Base-by-base conservation (phyloP, 37 sponge, comb jelly and placozoan species). In the Aplysina aerophoba region DNA sequence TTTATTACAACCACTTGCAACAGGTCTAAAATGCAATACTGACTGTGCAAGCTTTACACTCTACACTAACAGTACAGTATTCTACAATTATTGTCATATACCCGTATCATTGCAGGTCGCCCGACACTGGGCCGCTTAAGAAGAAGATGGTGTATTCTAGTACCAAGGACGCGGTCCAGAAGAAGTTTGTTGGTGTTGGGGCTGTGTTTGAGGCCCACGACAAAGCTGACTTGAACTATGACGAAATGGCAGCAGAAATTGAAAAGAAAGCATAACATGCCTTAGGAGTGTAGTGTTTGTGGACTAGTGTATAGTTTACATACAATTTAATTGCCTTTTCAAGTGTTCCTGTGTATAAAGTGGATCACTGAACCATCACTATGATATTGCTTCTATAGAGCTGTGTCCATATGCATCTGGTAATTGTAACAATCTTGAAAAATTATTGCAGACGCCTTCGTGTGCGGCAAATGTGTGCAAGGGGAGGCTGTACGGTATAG, bases 101-200 rank as follows among this genome's bases (percentile, higher is more conserved):
- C n/a, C n/a, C n/a, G n/a, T n/a, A n/a, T n/a, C n/a, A n/a, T n/a
- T n/a, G 8, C 62, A 93, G 94, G 94, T 87, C 68, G 67, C 80
- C 77, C 13, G 94, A 93, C 54, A 64, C 64, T 81, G 79, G 65
- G 3, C 64, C 53, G 30, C 86, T 90, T 30, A 84, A 84, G 21
- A 73, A 86, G 3, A 94, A 94, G 62, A 94, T 94, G 94, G 81
- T 90, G 57, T 88, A 90, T 33, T 89, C 94, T 37, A 80, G 85
- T 38, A 80, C 87, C 38, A 90, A 90, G 53, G 94, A 94, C 66
- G 74, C 86, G 27, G 50, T 90, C 56, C 88, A 94, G 88, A 90
- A 90, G 59, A 40, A 63, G 21, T 86, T 94, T 58, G 56, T 72
- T 36, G 91, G 89, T 2, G n/a, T 90, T 17, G 62, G 72, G 19